Conservation (phyloP, 2,797 vertebrate genomes). For the Macropus fuliginosus region DNA sequence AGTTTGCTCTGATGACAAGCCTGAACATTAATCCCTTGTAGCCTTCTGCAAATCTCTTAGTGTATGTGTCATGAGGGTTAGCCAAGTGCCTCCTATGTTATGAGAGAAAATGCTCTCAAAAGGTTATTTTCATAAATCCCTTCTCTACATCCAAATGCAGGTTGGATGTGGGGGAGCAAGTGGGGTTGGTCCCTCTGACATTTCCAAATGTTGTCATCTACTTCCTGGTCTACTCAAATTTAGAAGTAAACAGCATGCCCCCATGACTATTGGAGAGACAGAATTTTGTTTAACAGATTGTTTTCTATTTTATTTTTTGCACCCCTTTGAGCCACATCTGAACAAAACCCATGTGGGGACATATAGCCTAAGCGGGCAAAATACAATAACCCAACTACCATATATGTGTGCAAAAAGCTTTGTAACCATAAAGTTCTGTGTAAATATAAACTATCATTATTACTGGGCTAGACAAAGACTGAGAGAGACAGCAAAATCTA, state of each 20-base stretch:
- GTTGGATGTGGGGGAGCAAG: not conserved
- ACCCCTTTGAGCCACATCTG: not conserved
- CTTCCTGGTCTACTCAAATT: constrained; percentile 44
- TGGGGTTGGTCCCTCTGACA: constrained; percentile 16
- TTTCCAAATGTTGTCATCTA: constrained; percentile 56
- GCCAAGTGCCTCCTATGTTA: not conserved
- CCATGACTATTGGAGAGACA: not conserved
- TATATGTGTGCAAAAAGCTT: not conserved
- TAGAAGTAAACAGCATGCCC: not conserved
- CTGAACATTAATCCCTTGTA: not conserved
- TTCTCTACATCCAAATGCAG: not conserved
- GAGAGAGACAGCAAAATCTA: not conserved
- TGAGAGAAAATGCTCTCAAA: not conserved
- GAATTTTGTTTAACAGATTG: constrained; percentile 18
- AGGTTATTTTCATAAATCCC: not conserved
- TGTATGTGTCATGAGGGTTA: not conserved
- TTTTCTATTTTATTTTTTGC: constrained; percentile 39
- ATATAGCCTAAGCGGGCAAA: not conserved
- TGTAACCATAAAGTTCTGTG: not conserved
- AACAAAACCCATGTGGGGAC: not conserved
- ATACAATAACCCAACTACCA: not conserved
- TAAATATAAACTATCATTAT: not conserved
- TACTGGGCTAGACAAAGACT: not conserved
- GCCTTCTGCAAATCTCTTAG: not conserved
- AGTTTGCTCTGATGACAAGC: constrained; percentile 43